Base-by-base conservation (phyloP, 1,140 invertebrate species). In the Neotoxoptera formosana region DNA sequence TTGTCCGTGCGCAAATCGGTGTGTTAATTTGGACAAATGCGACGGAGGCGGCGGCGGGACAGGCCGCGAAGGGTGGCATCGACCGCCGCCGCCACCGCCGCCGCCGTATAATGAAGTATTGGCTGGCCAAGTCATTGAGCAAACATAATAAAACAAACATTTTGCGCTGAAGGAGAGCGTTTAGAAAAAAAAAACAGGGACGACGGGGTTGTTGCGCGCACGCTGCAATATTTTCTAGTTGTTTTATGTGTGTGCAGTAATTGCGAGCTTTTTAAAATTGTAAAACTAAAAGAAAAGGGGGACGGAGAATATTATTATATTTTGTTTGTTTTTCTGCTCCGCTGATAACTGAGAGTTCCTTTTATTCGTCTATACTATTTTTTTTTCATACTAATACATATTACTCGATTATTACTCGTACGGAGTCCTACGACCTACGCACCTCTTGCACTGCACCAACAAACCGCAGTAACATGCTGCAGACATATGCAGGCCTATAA, bases 141-240 rank as follows among this genome's bases (percentile, higher is more conserved):
- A 93, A 93, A 93, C 81, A 93, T 83, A 93, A 93, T 93, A 93
- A 86, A 93, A 93, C 91, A 93, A 93, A 93, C 81, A 93, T 93
- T 93, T 84, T 86, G 48, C 34, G 91, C 34, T 56, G 30, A 86
- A 93, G 81, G 91, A 84, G 48, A 84, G 36, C 81, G 81, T 86
- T 86, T 93, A 92, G 30, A 76, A 45, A 81, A 34, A 83, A 81
- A 48, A 25, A 53, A 89, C 34, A 11, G 48, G n/a, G n/a, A n/a
- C 25, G n/a, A 34, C 20, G n/a, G 47, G 41, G 56, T 76, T 51
- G 36, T 41, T 90, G 25, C 30, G 21, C 30, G 45, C 41, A 47
- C 21, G 9, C 14, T 45, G 60, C 41, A 34, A 60, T 90, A 90
- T 53, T 90, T 56, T 90, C n/a, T 90, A 41, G 41, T 67, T 60